Base-by-base conservation (phyloP, 2,888 invertebrate species). In the Euzophera pinguis region DNA sequence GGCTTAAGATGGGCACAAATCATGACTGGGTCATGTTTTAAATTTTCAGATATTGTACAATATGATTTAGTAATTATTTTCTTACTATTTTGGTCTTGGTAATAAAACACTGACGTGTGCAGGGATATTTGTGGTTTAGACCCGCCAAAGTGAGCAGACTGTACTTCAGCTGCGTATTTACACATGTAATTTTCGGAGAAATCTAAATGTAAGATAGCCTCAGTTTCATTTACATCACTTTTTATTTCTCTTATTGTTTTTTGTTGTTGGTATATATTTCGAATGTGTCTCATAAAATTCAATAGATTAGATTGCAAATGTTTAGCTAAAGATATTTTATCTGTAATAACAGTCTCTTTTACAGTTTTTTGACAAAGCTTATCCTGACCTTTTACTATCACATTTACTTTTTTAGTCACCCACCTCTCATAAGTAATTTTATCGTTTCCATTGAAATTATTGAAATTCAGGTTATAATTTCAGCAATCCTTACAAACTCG, bases 161-260 rank as follows among this genome's bases (percentile, higher is more conserved):
- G 57, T 17, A 62, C 45, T 50, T 59, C 62, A 34, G 49, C 2
- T 47, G 58, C 35, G 38, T 62, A 63, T 52, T 62, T 59, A 22
- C 56, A 63, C 2, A 34, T 42, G 51, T 60, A 59, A 12, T 60
- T 63, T 53, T 63, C 59, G 1, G 59, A 60, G n/a, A 62, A 62
- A 9, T 59, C 60, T 0, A 60, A 45, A 42, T 63, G 38, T 38
- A 38, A 38, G 22, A 43, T 22, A 5, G n/a, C 22, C 6, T 38
- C 38, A 32, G 17, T 38, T 27, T 54, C 29, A 37, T 54, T 38
- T 27, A 57, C 32, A 10, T 56, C 51, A 50, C 56, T 53, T 35
- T 61, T 59, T 47, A 61, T 51, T 6, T 29, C 53, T 53, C 54
- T 39, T 34, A 61, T 54, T 48, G 53, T 16, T 22, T 37, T 47